Base-by-base conservation (phyloP, 2,888 invertebrate species). In the Piscicola geometra region DNA sequence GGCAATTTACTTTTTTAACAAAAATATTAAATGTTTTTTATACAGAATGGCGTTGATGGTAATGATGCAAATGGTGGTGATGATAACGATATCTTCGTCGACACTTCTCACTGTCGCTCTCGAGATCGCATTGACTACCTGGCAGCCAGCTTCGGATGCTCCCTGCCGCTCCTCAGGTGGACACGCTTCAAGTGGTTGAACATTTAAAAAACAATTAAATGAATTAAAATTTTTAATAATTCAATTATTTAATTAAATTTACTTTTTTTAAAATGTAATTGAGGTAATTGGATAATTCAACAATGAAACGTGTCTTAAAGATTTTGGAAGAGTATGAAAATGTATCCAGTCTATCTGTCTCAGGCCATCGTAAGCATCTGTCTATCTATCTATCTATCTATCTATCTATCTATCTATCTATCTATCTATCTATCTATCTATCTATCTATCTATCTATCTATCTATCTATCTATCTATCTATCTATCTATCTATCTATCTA, bases 71-170 rank as follows among this genome's bases (percentile, higher is more conserved):
- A 21, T 18, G 25, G 25, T 5, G 85, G 88, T 88, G 71, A 89
- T 93, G 64, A 81, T 79, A 77, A 96, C 96, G 0, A 89, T 92
- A 77, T 89, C 90, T 66, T 90, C 91, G 75, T 78, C 97, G 2
- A 96, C 97, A 0, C 94, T 97, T 0, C 87, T 99, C 15, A 86
- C 99, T 33, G 88, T 92, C 78, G 91, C 94, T 80, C 87, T 99
- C 50, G 89, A 89, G 50, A 96, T 99, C 86, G 88, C 97, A 76
- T 87, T 80, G 67, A 81, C 84, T 99, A 99, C 82, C 84, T 99
- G 35, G 98, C 98, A 5, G 96, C 95, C 1, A 94, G 95, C 0
- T 98, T 90, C 83, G 97, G 97, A 0, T 87, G 97, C 18, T 97
- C 97, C 0, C 90, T 90, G 78, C 90, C 90, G 0, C 87, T 98